Percentiles rank a stretch among this genome's conserved stretches.
These are phyloP conservation scores for Daboia siamensis DNA, from an alignment of 2,113 vertebrate species.

Conservation along the genomic window DNA sequence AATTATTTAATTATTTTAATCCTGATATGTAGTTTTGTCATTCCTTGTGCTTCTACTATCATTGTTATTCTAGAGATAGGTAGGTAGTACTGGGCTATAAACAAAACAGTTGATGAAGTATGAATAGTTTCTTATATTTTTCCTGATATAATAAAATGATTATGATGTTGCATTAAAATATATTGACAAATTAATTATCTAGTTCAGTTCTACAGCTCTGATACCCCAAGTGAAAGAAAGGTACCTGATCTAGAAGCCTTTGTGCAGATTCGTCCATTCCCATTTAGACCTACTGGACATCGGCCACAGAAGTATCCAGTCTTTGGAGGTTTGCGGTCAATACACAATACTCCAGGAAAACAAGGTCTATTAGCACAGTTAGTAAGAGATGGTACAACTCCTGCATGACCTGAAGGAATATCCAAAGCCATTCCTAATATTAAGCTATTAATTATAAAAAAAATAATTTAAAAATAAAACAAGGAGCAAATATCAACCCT, in stretches of 20 bases:
- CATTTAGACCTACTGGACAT: constrained; percentile 66
- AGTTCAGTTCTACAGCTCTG: background rate
- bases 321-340: constrained; percentile 67
- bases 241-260: constrained; percentile 46
- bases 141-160: background rate
- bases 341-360: constrained; percentile 74
- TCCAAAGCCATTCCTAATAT: background rate
- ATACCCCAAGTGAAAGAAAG: background rate
- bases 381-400: constrained; percentile 1
- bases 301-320: constrained; percentile 70
- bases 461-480: background rate
- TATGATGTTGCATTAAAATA: background rate
- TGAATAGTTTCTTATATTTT: background rate
- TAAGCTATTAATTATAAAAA: background rate
- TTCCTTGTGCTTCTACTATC: background rate
- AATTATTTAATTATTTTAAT: background rate
- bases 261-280: constrained; percentile 38
- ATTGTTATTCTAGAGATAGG: background rate
- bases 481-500: background rate
- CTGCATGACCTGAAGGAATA: constrained; percentile 8
- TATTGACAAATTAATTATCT: background rate
- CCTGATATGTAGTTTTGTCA: background rate
- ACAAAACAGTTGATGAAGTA: background rate
- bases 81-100: background rate
- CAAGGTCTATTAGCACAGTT: constrained; percentile 72